A percentile compares a stretch with the other conserved stretches of the same genome.
Evolutionary conservation across 2,888 invertebrate species (phyloP).

Genomic region (Plagiodera versicolora): DNA sequence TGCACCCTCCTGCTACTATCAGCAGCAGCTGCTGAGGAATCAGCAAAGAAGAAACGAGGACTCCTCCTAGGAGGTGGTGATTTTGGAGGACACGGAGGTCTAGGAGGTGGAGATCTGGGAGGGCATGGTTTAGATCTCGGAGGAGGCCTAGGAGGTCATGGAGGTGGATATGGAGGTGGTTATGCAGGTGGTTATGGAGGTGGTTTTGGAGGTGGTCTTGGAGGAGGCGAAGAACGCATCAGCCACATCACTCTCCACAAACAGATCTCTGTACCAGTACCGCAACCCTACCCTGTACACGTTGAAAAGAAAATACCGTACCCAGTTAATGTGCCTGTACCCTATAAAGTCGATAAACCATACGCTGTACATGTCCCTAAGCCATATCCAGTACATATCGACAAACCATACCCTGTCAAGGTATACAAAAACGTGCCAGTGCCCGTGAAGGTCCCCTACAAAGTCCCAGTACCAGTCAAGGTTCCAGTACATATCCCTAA

Average conservation of each 20-base stretch:
- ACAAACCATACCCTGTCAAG: conserved; percentile 56
- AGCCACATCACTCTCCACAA: conserved; percentile 66
- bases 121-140: conserved; percentile 19
- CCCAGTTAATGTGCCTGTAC: conserved; percentile 57
- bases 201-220: conserved; percentile 30
- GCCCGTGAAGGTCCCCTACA: conserved; percentile 54
- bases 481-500: conserved; percentile 44
- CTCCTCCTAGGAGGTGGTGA: conserved; percentile 37
- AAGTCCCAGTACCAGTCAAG: conserved; percentile 46
- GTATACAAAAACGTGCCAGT: conserved; percentile 54
- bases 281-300: conserved; percentile 62
- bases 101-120: conserved; percentile 22
- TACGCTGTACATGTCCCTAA: conserved; percentile 66
- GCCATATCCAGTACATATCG: conserved; percentile 64
- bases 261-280: conserved; percentile 61
- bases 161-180: conserved; percentile 28
- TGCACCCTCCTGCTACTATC: conserved; percentile 40
- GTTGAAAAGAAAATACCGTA: conserved; percentile 71
- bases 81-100: conserved; percentile 29
- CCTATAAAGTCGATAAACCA: conserved; percentile 61
- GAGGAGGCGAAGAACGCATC: conserved; percentile 47
- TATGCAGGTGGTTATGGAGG: conserved; percentile 30
- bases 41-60: conserved; percentile 42
- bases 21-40: conserved; percentile 36
- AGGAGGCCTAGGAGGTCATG: conserved; percentile 27